Base-by-base conservation (phyloP, 2,888 invertebrate species). In the Lutraria lutraria region DNA sequence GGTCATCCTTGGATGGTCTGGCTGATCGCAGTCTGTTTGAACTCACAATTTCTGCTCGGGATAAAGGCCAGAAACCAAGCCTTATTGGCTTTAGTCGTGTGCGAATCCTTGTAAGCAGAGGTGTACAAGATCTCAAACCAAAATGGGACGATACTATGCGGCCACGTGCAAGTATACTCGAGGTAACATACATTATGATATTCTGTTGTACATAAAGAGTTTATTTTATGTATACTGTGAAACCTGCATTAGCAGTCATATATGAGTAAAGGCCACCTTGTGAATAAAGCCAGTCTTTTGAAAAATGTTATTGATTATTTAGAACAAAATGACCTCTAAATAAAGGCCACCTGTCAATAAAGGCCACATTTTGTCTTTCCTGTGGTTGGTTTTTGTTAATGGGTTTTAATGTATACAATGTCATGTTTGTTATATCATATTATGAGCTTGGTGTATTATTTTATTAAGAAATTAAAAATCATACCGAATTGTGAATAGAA, bases 31-130 rank as follows among this genome's bases (percentile, higher is more conserved):
- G 83, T 60, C 34, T 87, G 16, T 91, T 89, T 60, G 60, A 83
- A 25, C 53, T 93, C 81, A 84, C 79, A 21, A 87, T 93, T 0
- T 10, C 52, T 15, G 94, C 94, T 19, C 79, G 29, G 8, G 95
- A 96, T 89, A 88, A 82, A 34, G 95, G 95, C 12, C 68, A 0
- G 8, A 21, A 53, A 31, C 94, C 93, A 19, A 90, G 15, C 31
- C 31, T 93, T 10, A 90, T 85, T 43, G 92, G 93, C 13, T 92
- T 90, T 16, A 93, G 94, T 21, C 93, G 89, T 4, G 95, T 96
- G 10, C 91, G 89, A 72, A 96, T 97, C 53, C 97, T 97, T 81
- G 97, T 98, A 2, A 97, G 91, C 29, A 94, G 93, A 81, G 94
- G 93, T 60, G 93, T 94, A 79, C 89, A 93, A n/a, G 94, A 95